Conservation (phyloP, 2,888 invertebrate genomes). For the Fragum fragum region DNA sequence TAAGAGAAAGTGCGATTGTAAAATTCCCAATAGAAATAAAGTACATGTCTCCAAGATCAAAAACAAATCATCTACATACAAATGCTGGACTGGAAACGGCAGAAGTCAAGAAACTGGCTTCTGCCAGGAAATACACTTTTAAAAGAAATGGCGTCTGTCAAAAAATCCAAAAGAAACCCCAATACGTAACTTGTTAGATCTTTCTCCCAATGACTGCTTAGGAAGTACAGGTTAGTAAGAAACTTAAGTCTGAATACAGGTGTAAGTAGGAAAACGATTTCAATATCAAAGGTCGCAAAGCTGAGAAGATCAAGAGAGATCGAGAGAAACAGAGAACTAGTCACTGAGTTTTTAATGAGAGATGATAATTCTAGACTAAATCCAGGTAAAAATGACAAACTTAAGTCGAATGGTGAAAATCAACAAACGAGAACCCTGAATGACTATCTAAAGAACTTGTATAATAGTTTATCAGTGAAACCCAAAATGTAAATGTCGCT, state of each 20-base stretch:
- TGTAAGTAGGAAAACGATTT: background rate
- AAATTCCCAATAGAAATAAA: background rate
- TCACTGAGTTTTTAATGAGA: conserved; percentile 32
- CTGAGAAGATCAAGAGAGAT: conserved; percentile 29
- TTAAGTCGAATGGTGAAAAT: conserved; percentile 25
- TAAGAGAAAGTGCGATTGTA: background rate
- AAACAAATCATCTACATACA: background rate
- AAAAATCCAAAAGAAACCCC: background rate
- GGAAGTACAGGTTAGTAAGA: background rate
- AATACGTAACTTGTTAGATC: background rate
- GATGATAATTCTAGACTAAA: conserved; percentile 45
- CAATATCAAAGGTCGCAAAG: background rate
- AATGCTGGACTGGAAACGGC: background rate
- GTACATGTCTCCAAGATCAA: conserved; percentile 25
- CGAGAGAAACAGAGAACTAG: conserved; percentile 21
- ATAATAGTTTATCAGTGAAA: conserved; percentile 39
- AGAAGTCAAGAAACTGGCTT: background rate
- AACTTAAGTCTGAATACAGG: background rate
- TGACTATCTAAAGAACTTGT: conserved; percentile 45
- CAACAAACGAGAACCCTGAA: conserved; percentile 35
- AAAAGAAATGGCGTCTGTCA: background rate
- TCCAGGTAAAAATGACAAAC: conserved; percentile 40
- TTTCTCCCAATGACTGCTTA: background rate
- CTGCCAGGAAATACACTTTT: background rate
- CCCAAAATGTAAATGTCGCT: conserved; percentile 35